phyloP scores from a whole-genome alignment of 2,797 vertebrate species.

The Urocyon cinereoargenteus region DNA sequence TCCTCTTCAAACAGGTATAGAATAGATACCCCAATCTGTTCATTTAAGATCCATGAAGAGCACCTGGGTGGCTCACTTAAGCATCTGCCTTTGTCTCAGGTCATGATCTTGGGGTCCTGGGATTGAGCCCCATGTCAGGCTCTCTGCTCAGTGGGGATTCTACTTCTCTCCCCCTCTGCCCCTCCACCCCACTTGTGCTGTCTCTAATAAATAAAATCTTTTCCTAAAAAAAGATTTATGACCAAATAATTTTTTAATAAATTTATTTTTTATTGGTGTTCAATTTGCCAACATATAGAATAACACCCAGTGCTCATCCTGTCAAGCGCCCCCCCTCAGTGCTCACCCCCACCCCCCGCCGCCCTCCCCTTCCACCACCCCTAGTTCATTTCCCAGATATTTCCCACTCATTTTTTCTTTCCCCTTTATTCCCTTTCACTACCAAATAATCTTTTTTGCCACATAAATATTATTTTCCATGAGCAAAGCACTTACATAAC shows the following conservation, averaged over 20 bases:
- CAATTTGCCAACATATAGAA: no score
- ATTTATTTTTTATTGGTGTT: no score
- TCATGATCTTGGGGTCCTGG: background rate
- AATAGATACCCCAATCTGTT: background rate
- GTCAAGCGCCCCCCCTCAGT: no score
- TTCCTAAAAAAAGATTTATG: background rate
- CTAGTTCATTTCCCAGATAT: no score
- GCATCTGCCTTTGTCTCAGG: background rate
- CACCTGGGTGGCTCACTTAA: background rate
- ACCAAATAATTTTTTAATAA: background rate
- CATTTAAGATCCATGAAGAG: background rate
- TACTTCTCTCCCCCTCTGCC: background rate
- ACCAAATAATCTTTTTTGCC: background rate
- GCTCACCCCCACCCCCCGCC: no score
- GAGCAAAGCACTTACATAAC: conserved; percentile 53
- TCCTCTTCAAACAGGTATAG: background rate
- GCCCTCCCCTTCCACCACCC: no score
- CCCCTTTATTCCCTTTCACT: no score
- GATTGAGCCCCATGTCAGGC: background rate
- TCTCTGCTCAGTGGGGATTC: background rate
- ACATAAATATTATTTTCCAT: background rate
- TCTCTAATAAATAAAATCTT: background rate
- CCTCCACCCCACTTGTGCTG: background rate
- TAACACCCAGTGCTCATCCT: no score
- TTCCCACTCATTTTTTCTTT: no score